phyloP scores from a whole-genome alignment of 1,140 invertebrate species.

The Chrysomallon squamiferum region DNA sequence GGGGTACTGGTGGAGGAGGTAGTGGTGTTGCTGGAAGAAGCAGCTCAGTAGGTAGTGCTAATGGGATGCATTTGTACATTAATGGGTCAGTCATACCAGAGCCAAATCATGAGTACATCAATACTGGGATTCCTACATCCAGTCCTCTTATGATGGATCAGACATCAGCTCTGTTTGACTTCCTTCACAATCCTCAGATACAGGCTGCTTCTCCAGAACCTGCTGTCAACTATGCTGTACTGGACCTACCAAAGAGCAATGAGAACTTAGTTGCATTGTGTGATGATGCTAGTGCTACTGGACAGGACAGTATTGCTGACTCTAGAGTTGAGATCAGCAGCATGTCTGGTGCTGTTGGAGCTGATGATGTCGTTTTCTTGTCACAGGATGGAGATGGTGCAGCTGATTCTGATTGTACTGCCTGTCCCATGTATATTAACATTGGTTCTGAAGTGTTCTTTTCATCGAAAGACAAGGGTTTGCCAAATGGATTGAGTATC shows the following conservation, averaged over 20 bases:
- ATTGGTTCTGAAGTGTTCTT: constrained; percentile 22
- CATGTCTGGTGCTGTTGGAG: constrained; percentile 15
- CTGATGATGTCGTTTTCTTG: constrained; percentile 24
- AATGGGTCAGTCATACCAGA: constrained; percentile 30
- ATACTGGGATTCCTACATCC: constrained; percentile 22
- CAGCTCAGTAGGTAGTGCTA: neutral
- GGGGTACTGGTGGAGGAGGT: neutral
- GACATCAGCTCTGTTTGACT: constrained; percentile 34
- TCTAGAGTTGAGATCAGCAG: neutral
- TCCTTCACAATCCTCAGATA: constrained; percentile 30
- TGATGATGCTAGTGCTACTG: constrained; percentile 9
- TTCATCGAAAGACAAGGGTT: neutral
- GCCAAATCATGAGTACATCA: constrained; percentile 40
- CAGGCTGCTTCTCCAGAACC: constrained; percentile 12
- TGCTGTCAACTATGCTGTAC: constrained; percentile 48
- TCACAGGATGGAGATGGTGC: constrained; percentile 26
- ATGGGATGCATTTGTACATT: constrained; percentile 32
- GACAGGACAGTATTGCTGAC: neutral
- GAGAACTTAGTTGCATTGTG: constrained; percentile 36
- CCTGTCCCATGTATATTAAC: constrained; percentile 41
- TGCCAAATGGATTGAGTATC: constrained; percentile 3
- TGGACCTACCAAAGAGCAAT: constrained; percentile 38
- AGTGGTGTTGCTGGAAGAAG: constrained; percentile 6
- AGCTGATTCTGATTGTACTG: constrained; percentile 7
- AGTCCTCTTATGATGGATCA: constrained; percentile 23